Percentiles rank a stretch among this genome's conserved stretches.
These are phyloP conservation scores for Meteorus colon DNA, from an alignment of 2,888 invertebrate genomes.

Conservation along the genomic window DNA sequence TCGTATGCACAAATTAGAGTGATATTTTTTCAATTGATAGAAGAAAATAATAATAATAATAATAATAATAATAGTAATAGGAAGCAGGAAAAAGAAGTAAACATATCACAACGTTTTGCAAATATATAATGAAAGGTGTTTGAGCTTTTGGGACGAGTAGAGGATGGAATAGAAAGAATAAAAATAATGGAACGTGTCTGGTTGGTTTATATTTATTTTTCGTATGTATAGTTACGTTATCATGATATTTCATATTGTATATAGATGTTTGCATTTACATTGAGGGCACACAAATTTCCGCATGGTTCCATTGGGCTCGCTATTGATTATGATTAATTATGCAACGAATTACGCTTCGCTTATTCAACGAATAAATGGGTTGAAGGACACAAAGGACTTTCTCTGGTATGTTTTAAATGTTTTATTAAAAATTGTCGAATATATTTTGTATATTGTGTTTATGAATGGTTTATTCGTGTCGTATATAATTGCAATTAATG, in stretches of 20 bases:
- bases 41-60: not conserved
- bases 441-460: not conserved
- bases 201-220: not conserved
- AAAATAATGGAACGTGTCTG: not conserved
- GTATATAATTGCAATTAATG: conserved; percentile 1
- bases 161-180: not conserved
- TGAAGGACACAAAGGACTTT: conserved; percentile 8
- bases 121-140: too few relatives aligned
- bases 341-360: conserved; percentile 8
- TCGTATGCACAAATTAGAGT: not conserved
- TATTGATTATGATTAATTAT: conserved; percentile 16
- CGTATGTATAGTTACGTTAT: not conserved
- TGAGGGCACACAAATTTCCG: conserved; percentile 10
- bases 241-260: not conserved
- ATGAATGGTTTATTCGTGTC: not conserved
- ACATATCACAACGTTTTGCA: not conserved
- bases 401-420: not conserved
- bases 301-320: conserved; percentile 2
- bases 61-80: not conserved
- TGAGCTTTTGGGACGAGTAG: too few relatives aligned
- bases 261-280: not conserved
- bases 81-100: not conserved
- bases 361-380: conserved; percentile 8
- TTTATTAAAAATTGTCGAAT: not conserved
- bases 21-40: not conserved